phyloP scores from a whole-genome alignment of 2,888 invertebrate genomes.

The Elaeidobius kamerunicus region DNA sequence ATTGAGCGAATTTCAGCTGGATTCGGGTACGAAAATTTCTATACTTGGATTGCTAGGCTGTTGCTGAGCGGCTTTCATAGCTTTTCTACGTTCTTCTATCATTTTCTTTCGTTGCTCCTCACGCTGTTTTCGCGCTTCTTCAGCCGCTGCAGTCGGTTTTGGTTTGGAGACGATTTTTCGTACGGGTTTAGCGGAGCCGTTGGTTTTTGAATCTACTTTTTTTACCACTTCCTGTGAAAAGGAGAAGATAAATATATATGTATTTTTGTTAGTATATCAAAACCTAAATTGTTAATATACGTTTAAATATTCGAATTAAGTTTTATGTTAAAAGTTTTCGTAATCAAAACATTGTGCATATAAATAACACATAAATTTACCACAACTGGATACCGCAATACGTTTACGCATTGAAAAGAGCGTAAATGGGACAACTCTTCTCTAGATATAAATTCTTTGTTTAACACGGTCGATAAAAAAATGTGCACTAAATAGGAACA shows the following conservation, averaged over 20 bases:
- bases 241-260: too few species aligned
- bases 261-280: too few species aligned
- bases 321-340: too few species aligned
- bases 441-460: too few species aligned
- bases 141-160: constrained; percentile 49
- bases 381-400: not conserved
- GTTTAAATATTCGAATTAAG: too few species aligned
- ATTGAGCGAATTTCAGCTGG: constrained; percentile 44
- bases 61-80: constrained; percentile 49
- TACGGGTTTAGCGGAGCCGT: constrained; percentile 28
- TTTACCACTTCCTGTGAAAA: constrained; percentile 25
- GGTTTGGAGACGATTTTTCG: constrained; percentile 34
- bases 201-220: constrained; percentile 33
- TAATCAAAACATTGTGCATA: too few species aligned
- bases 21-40: constrained; percentile 50
- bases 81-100: constrained; percentile 70
- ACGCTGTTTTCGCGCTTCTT: constrained; percentile 53
- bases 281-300: too few species aligned
- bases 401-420: too few species aligned
- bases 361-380: too few species aligned
- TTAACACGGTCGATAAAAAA: too few species aligned
- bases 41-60: constrained; percentile 46
- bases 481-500: too few species aligned
- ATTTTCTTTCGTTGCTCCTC: constrained; percentile 76
- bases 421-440: too few species aligned